Evolutionary conservation across 2,888 invertebrate genomes (phyloP).

Genomic region (Toxonevra muliebris): DNA sequence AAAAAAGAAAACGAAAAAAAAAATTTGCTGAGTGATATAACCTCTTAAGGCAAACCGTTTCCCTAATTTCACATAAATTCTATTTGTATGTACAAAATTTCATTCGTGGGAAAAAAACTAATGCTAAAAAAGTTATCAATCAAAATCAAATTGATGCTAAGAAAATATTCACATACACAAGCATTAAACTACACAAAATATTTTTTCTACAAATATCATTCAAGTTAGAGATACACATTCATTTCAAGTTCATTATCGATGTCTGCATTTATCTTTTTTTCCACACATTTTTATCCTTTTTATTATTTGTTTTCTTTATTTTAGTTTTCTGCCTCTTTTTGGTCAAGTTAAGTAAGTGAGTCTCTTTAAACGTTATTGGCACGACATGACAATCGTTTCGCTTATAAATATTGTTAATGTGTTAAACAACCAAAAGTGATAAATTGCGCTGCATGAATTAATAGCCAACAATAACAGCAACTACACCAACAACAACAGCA

Average conservation of each 20-base stretch:
- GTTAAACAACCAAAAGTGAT: conserved; percentile 58
- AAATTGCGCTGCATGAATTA: conserved; percentile 61
- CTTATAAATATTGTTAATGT: conserved; percentile 38
- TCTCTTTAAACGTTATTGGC: neutral
- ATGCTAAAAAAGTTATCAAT: too few relatives aligned
- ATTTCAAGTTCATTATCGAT: conserved; percentile 2
- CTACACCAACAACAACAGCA: conserved; percentile 18
- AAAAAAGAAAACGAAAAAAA: too few relatives aligned
- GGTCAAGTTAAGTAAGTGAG: neutral
- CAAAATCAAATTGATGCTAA: too few relatives aligned
- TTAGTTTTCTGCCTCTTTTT: neutral
- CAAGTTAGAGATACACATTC: neutral
- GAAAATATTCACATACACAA: too few relatives aligned
- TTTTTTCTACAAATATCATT: too few relatives aligned
- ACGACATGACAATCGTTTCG: conserved; percentile 35
- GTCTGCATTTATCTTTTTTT: neutral
- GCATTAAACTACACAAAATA: too few relatives aligned
- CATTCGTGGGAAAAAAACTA: too few relatives aligned
- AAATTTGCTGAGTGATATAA: too few relatives aligned
- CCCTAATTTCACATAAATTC: too few relatives aligned
- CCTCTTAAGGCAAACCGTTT: too few relatives aligned
- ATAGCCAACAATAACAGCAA: conserved; percentile 48
- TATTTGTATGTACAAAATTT: too few relatives aligned
- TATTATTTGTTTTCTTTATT: neutral
- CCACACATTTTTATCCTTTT: neutral